phyloP scores from a whole-genome alignment of 2,797 vertebrate genomes.

The Takifugu ocellatus region DNA sequence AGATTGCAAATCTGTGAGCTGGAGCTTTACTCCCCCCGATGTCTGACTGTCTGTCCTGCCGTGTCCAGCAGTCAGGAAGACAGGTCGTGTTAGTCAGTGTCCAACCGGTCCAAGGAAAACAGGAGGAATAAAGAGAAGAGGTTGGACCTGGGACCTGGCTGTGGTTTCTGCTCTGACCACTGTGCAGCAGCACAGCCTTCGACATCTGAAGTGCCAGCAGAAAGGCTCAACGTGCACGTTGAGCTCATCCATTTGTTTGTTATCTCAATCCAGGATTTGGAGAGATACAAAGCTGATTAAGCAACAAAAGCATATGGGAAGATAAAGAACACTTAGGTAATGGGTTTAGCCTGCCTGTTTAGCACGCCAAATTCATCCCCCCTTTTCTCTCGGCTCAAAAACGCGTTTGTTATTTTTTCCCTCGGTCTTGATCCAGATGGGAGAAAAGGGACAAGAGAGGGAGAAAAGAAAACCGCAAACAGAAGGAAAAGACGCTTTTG shows the following conservation, averaged over 20 bases:
- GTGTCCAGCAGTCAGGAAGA: conserved; percentile 13
- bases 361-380: conserved; percentile 74
- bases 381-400: conserved; percentile 70
- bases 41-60: conserved; percentile 1
- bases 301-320: conserved; percentile 82
- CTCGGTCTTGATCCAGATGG: conserved; percentile 67
- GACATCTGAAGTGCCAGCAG: conserved; percentile 55
- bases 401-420: conserved; percentile 76
- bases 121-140: conserved; percentile 15
- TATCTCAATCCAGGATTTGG: conserved; percentile 86
- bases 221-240: conserved; percentile 62
- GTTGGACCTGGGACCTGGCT: conserved; percentile 32
- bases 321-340: conserved; percentile 86
- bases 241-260: conserved; percentile 82
- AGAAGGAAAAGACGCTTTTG: conserved; percentile 17
- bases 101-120: conserved; percentile 11
- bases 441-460: conserved; percentile 48
- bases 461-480: conserved; percentile 27
- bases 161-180: conserved; percentile 48
- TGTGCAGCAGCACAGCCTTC: conserved; percentile 32
- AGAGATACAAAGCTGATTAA: conserved; percentile 89
- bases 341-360: conserved; percentile 81
- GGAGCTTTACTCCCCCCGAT: conserved; percentile 40
- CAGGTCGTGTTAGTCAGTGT: conserved; percentile 19
- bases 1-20: conserved; percentile 68